phyloP scores from a whole-genome alignment of 2,888 invertebrate species.

The Folsomia candida region DNA sequence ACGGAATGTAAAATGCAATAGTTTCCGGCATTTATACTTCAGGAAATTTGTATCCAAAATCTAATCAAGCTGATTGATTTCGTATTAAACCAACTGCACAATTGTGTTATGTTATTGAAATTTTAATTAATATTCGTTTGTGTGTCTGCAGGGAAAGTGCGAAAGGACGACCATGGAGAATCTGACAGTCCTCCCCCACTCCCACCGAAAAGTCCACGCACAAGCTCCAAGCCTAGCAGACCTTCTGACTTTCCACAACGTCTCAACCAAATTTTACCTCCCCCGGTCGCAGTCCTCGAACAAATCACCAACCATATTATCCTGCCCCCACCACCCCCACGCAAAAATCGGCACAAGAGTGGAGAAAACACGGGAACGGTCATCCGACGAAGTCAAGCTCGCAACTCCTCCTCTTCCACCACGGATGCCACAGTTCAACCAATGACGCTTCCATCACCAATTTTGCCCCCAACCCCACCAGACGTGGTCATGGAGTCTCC shows the following conservation, averaged over 20 bases:
- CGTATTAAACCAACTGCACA: too few species aligned
- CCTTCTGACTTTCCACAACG: slow-evolving; percentile 48
- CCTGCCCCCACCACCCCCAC: slow-evolving; percentile 23
- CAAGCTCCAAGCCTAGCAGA: slow-evolving; percentile 43
- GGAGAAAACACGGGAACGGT: slow-evolving; percentile 21
- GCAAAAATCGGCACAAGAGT: slow-evolving; percentile 14
- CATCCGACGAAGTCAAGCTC: slow-evolving; percentile 11
- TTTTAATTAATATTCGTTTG: too few species aligned
- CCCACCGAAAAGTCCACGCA: slow-evolving; percentile 51
- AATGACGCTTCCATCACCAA: slow-evolving; percentile 49
- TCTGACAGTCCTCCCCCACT: slow-evolving; percentile 50
- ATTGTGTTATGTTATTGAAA: too few species aligned
- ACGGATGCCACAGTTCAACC: slow-evolving; percentile 25
- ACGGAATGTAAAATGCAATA: too few species aligned
- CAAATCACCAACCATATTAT: background rate
- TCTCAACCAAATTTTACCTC: slow-evolving; percentile 51
- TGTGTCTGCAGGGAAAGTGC: background rate
- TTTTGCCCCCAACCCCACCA: slow-evolving; percentile 34
- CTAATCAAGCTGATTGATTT: too few species aligned
- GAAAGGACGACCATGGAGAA: background rate
- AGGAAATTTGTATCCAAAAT: too few species aligned
- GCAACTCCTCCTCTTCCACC: slow-evolving; percentile 6
- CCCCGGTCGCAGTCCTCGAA: too few species aligned
- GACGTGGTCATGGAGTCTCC: slow-evolving; percentile 49
- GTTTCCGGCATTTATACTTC: too few species aligned